Percentiles rank a stretch among this genome's conserved stretches.
These are phyloP conservation scores for Eurypyga helias DNA, from an alignment of 2,113 vertebrate species.

Conservation along the genomic window DNA sequence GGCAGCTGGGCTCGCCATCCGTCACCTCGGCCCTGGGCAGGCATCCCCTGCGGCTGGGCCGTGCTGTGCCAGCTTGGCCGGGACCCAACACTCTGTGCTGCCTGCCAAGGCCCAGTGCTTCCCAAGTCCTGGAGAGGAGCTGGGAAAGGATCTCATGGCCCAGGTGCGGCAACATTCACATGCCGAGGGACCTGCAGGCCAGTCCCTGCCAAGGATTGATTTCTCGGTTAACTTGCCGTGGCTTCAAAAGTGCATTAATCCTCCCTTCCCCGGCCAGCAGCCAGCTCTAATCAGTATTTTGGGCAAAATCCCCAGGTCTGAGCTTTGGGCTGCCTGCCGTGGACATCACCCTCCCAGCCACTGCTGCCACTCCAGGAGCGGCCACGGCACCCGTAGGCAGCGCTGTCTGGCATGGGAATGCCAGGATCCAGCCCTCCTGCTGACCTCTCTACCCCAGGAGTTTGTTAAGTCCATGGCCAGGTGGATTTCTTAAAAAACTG, in stretches of 20 bases:
- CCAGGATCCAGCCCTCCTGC: neutral
- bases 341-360: neutral
- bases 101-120: slow-evolving; percentile 39
- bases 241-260: slow-evolving; percentile 40
- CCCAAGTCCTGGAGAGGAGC: slow-evolving; percentile 55
- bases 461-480: neutral
- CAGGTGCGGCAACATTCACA: slow-evolving; percentile 2
- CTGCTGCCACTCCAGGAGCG: accelerated
- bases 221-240: slow-evolving; percentile 24
- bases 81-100: neutral
- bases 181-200: neutral
- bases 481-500: neutral
- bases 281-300: slow-evolving; percentile 22
- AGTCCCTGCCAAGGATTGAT: slow-evolving; percentile 52
- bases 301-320: slow-evolving; percentile 13
- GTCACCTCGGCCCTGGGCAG: slow-evolving; percentile 15
- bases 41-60: neutral
- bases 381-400: neutral
- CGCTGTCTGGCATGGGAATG: neutral
- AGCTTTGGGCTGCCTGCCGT: neutral
- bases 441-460: neutral
- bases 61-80: slow-evolving; percentile 32
- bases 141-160: slow-evolving; percentile 50
- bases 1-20: neutral
- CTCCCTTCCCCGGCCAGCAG: slow-evolving; percentile 12